Evolutionary conservation across 2,797 vertebrate species (phyloP), one percentile per base, ranked within the genome.

Genomic region (Enteromius radiatus): DNA sequence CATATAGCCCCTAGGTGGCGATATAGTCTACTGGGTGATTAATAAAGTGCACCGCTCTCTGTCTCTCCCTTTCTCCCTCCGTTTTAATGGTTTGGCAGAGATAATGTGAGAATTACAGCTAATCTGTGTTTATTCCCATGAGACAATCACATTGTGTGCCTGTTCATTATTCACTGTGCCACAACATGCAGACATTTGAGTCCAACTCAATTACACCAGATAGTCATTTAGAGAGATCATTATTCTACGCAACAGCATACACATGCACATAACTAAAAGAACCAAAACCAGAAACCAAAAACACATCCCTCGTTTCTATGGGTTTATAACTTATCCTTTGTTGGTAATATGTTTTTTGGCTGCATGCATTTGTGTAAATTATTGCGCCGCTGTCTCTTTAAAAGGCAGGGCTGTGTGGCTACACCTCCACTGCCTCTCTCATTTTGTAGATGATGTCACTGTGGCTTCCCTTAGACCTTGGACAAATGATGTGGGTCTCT

Each of bases 101-200:
- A 99, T 90, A 96, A 87, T 85, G 80, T 87, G 61, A 84, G 79
- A 87, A 85, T 79, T 65, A 77, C 69, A 87, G 80, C 63, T 88
- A 80, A 87, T 88, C 82, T 85, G 64, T 84, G 76, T 87, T 87
- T 85, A 87, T 85, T 81, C 98, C 84, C 96, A 96, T 38, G 93
- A 96, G 84, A 97, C 95, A 93, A 98, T 97, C 96, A 98, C 83
- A 98, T 95, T 0, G 91, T 98, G 85, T 84, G 83, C 41, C 65
- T 81, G 78, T 85, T 84, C 80, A 85, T 85, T 78, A 78, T 69
- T 36, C 31, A 56, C 23, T 76, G 45, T 86, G 81, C 81, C 70
- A 76, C 65, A 85, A 74, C 65, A 77, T 77, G 59, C 75, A 83
- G 71, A 43, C 63, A 76, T 74, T 76, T 15, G 75, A 85, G 76